phyloP scores from a whole-genome alignment of 1,140 invertebrate species.

The Vollenhovia emeryi region DNA sequence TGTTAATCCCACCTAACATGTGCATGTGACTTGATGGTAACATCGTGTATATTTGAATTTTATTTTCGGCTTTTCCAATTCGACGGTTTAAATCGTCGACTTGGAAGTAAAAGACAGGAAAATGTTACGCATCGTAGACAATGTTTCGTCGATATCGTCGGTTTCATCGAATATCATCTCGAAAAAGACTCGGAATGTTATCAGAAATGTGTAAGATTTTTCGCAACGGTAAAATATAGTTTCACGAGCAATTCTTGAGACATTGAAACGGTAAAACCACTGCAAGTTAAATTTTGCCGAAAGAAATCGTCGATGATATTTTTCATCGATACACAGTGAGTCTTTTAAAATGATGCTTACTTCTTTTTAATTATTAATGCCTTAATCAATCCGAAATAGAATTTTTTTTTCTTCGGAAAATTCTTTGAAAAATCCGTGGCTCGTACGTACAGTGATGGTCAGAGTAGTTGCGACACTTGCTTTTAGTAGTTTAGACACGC shows the following conservation, averaged over 20 bases:
- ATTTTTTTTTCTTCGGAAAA: too few relatives aligned
- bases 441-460: too few relatives aligned
- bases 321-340: background rate
- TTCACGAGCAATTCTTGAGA: background rate
- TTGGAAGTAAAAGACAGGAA: constrained; percentile 5
- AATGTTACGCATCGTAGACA: background rate
- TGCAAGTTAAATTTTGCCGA: background rate
- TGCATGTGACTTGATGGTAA: background rate
- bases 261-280: background rate
- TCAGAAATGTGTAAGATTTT: background rate
- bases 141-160: background rate
- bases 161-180: constrained; percentile 13
- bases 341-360: background rate
- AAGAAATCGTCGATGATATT: background rate
- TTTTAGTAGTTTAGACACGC: too few relatives aligned
- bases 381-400: background rate
- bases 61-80: constrained; percentile 30
- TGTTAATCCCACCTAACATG: constrained; percentile 33
- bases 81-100: background rate
- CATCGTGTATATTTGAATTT: constrained; percentile 38
- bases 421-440: too few relatives aligned
- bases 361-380: background rate
- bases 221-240: background rate
- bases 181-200: background rate
- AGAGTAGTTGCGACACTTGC: too few relatives aligned